Evolutionary conservation across 2,113 vertebrate genomes (phyloP), one percentile per base, ranked within the genome.

Genomic region (Mola mola): DNA sequence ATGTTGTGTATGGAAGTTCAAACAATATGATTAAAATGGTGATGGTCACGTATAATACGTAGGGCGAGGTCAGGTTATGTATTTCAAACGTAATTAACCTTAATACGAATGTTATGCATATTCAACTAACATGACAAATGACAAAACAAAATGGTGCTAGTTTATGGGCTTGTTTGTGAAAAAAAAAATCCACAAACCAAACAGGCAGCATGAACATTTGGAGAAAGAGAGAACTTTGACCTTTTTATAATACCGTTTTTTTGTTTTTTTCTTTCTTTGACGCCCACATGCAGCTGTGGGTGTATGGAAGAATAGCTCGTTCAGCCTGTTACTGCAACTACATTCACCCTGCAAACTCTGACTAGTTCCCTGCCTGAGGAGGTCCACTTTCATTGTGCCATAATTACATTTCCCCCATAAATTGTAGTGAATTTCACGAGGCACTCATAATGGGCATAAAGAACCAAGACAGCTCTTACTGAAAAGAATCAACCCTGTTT

Each of bases 231-330:
- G 65, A 78, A 79, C 66, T 84, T 55, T 79, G 81, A 86, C 75
- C 78, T 75, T 75, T 81, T 58, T 29, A 63, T 60, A 68, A 84
- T 75, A 77, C 82, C 72, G 66, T 59, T 46, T 51, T 21, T 38
- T 28, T 55, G 40, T 73, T 40, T 47, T 17, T 40, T 17, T 40
- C 37, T 40, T 24, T 26, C 42, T 81, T 22, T 34, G 26, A 87
- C 86, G 44, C 88, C 86, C 79, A 88, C 86, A 58, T n/a, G 0
- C 78, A 47, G 77, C 31, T 25, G 88, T 89, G 86, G 86, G 84
- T 13, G 82, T 82, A 53, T 6, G n/a, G 75, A 79, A 78, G 83
- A 84, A 75, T 58, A 36, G 83, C 60, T 71, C 26, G 51, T 55
- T 70, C 83, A 73, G 70, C 57, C 79, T 81, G 77, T 71, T 81